Base-by-base conservation (phyloP, 2,113 vertebrate species). In the Thunnus thynnus region DNA sequence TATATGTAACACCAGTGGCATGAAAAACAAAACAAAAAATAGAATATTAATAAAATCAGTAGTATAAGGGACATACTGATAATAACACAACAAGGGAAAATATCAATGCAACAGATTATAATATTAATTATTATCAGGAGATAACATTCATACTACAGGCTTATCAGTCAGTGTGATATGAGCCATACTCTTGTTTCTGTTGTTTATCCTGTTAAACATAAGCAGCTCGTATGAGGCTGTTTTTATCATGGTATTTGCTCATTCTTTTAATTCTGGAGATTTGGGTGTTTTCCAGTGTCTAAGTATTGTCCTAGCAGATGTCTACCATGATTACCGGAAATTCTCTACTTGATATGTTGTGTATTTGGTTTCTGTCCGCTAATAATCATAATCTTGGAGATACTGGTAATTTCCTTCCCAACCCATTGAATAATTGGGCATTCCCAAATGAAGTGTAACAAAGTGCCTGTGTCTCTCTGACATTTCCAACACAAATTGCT, bases 261-360 rank as follows among this genome's bases (percentile, higher is more conserved):
- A 9, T 22, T 16, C 7, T 25, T 70, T 51, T 71, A 13, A 36
- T 36, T 41, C 65, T 54, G 16, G 47, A 10, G 36, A 41, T 44
- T 11, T 58, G 36, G 55, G 3, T 8, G 55, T 48, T 60, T 47
- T 58, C 68, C 41, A n/a, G 41, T 30, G 16, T 32, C 25, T 50
- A 30, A 18, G 5, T 60, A 32, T 72, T 36, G 56, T 30, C 18
- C 44, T 17, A 16, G 11, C 69, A 27, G 69, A 72, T n/a, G 56
- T 54, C 17, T 6, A n/a, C 41, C 44, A 5, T 27, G 54, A 71
- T 57, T 47, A 44, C 68, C 25, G n/a, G 55, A 57, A 55, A 41
- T 47, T 57, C 64, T 67, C 68, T n/a, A 30, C 44, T 27, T 65
- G 63, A 50, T 27, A 36, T 36, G 22, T 17, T 27, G 16, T 66